Conservation (phyloP, 2,888 invertebrate species). For the Tiliacea citrago region DNA sequence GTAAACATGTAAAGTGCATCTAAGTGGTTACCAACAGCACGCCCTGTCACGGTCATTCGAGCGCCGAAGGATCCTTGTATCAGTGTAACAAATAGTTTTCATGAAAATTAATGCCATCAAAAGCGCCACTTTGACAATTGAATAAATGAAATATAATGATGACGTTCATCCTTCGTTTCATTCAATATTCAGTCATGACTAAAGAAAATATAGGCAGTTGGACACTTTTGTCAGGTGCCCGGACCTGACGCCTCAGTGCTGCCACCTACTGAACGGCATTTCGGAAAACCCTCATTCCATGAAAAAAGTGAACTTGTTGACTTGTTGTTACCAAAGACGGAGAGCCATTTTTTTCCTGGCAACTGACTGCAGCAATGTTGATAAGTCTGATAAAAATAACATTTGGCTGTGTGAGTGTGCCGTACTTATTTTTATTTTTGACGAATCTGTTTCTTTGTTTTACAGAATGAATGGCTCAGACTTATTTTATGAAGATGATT, state of each 20-base stretch:
- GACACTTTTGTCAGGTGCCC: too few species aligned
- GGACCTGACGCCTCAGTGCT: too few species aligned
- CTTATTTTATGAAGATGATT: not conserved
- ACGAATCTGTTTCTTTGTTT: not conserved
- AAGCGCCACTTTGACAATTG: too few species aligned
- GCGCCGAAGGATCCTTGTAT: not conserved
- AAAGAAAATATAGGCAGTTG: too few species aligned
- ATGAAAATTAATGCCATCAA: too few species aligned
- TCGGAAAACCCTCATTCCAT: too few species aligned
- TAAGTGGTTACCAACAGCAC: not conserved
- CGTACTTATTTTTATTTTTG: slow-evolving; percentile 3
- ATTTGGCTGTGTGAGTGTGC: slow-evolving; percentile 20
- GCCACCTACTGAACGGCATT: too few species aligned
- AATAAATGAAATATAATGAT: too few species aligned
- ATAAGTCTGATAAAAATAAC: slow-evolving; percentile 28
- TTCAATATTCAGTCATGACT: too few species aligned
- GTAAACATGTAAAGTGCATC: not conserved
- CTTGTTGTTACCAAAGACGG: slow-evolving; percentile 8
- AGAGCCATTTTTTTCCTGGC: slow-evolving; percentile 17
- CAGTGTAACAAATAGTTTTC: too few species aligned
- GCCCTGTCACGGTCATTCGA: not conserved
- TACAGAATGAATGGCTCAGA: not conserved
- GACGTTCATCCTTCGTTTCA: too few species aligned
- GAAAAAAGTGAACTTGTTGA: not conserved
- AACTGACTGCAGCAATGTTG: slow-evolving; percentile 16